Evolutionary conservation across 2,888 invertebrate species (phyloP).

Genomic region (Lepidonotus clava): DNA sequence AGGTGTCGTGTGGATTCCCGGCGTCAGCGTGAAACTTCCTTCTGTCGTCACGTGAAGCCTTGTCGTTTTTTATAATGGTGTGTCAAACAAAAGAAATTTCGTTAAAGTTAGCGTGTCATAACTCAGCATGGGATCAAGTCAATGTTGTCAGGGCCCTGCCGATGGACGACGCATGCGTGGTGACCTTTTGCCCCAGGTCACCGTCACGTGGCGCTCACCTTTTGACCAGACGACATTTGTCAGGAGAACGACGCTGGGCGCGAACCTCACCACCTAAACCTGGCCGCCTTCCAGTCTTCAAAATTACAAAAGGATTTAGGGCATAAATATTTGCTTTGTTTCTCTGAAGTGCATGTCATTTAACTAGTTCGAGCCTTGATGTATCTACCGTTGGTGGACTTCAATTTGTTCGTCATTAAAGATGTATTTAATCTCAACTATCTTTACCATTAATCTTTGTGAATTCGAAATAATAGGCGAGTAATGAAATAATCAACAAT

Average conservation of each 20-base stretch:
- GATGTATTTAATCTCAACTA: no score
- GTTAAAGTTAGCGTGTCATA: neutral
- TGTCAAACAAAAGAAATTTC: neutral
- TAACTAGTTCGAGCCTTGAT: neutral
- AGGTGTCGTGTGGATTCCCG: no score
- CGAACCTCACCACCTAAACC: neutral
- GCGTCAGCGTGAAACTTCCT: no score
- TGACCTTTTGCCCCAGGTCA: constrained; percentile 42
- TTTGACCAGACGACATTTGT: constrained; percentile 50
- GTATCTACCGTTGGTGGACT: neutral
- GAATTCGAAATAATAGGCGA: no score
- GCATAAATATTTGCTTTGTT: constrained; percentile 23
- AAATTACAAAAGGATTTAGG: neutral
- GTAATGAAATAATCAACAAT: no score
- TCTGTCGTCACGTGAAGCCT: no score
- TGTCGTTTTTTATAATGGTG: no score
- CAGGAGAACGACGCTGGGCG: neutral
- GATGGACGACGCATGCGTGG: constrained; percentile 24
- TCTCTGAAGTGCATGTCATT: neutral
- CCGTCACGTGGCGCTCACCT: constrained; percentile 28
- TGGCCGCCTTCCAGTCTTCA: constrained; percentile 6
- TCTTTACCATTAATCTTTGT: no score
- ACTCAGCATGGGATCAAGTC: constrained; percentile 33
- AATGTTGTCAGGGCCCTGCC: constrained; percentile 45
- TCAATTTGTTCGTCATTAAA: neutral